Evolutionary conservation across 2,113 vertebrate genomes (phyloP).

Genomic region (Eudyptes chrysolophus): DNA sequence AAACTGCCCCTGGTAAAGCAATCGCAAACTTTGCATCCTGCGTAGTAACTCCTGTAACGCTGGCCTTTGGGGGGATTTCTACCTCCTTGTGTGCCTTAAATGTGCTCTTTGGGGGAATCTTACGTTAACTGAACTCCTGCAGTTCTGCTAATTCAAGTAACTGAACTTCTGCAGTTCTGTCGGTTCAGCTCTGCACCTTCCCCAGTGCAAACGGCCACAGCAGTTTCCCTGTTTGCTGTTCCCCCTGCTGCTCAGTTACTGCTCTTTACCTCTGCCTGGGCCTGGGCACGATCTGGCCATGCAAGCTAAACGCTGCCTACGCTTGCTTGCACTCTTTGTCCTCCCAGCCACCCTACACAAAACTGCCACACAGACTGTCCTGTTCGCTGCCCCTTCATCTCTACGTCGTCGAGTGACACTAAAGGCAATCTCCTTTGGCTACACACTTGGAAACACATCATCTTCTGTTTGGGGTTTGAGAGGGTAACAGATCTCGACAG

Average conservation of each 20-base stretch:
- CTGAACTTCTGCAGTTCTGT: not conserved
- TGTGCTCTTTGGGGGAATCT: not conserved
- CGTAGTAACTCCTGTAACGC: not conserved
- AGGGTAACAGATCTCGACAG: not conserved
- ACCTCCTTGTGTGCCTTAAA: not conserved
- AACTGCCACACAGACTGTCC: not conserved
- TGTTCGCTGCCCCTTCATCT: not conserved
- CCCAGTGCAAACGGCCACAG: not conserved
- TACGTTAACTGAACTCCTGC: not conserved
- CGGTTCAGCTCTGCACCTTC: not conserved
- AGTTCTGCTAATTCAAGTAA: not conserved
- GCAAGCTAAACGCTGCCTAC: not conserved
- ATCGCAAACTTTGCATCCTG: not conserved
- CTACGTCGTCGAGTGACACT: not conserved
- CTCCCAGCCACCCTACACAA: not conserved
- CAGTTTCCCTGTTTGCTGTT: not conserved
- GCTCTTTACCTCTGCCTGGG: not conserved
- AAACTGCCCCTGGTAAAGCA: not conserved
- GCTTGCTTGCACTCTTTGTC: not conserved
- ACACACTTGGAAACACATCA: not conserved
- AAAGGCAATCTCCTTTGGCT: not conserved
- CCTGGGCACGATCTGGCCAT: not conserved
- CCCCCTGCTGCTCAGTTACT: not conserved
- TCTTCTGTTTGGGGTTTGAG: not conserved
- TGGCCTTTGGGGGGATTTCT: not conserved